These are phyloP conservation scores for Galeopterus variegatus DNA, from an alignment of 2,113 vertebrate genomes.

Conservation along the genomic window DNA sequence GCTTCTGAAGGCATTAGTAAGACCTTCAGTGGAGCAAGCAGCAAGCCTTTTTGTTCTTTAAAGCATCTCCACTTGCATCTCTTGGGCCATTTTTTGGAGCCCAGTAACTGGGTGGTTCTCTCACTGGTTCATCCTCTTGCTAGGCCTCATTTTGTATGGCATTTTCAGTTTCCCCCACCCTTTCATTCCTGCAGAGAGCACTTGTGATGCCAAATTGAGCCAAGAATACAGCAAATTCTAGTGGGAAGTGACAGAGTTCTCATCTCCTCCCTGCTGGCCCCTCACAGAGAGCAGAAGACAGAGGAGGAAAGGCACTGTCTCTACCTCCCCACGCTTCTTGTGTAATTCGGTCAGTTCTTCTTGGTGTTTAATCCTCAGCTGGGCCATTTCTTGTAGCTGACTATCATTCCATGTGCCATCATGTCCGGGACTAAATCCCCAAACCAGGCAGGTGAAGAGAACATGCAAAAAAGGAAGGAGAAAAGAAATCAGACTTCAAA, in stretches of 20 bases:
- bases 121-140: neutral
- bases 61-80: neutral
- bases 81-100: neutral
- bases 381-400: slow-evolving; percentile 96
- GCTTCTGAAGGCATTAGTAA: neutral
- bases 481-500: slow-evolving; percentile 36
- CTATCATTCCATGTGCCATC: slow-evolving; percentile 92
- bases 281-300: neutral
- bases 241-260: too few relatives aligned
- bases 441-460: slow-evolving; percentile 17
- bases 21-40: fast-evolving
- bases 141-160: too few relatives aligned
- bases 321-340: slow-evolving; percentile 98
- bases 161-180: neutral
- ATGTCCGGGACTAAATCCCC: slow-evolving; percentile 88
- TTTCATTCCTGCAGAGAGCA: neutral
- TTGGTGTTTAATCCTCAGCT: slow-evolving; percentile 96
- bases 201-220: neutral
- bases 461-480: slow-evolving; percentile 1
- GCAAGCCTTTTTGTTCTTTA: too few relatives aligned
- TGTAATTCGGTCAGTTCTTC: slow-evolving; percentile 98
- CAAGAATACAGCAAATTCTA: neutral
- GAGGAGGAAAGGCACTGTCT: neutral
- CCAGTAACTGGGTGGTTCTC: fast-evolving
- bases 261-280: fast-evolving